Evolutionary conservation across 2,113 vertebrate species (phyloP).

Genomic region (Holacanthus passer): DNA sequence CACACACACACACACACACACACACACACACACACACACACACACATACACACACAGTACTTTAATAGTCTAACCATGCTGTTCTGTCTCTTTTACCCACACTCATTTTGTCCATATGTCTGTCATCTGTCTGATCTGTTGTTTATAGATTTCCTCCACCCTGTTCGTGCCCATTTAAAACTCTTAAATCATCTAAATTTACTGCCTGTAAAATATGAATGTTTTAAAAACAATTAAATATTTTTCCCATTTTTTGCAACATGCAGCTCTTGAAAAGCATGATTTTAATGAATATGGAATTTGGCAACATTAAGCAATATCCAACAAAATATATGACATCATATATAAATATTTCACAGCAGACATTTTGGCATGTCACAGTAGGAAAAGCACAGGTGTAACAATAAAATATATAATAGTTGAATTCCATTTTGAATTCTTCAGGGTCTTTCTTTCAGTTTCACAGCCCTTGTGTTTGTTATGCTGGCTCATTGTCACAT

Average conservation of each 20-base stretch:
- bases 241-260: too few species aligned
- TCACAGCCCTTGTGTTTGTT: too few species aligned
- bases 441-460: not conserved
- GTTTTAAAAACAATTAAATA: not conserved
- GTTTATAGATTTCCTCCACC: not conserved
- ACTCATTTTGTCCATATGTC: conserved; percentile 12
- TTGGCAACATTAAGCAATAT: not conserved
- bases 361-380: not conserved
- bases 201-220: not conserved
- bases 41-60: not conserved
- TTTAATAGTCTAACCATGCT: conserved; percentile 16
- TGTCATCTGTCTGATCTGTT: not conserved
- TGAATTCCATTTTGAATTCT: not conserved
- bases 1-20: conserved; percentile 2
- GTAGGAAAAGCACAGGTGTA: not conserved
- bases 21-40: conserved; percentile 3
- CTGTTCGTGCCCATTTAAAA: not conserved
- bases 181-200: not conserved
- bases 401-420: not conserved
- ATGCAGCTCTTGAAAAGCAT: not conserved
- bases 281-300: not conserved
- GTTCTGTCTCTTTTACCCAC: conserved; percentile 7
- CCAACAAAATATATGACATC: not conserved
- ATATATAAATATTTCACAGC: not conserved
- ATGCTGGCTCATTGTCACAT: not conserved